Percentiles rank a stretch among this genome's conserved stretches.
phyloP scores from a whole-genome alignment of 1,140 invertebrate species.

The Drosophila repletoides region DNA sequence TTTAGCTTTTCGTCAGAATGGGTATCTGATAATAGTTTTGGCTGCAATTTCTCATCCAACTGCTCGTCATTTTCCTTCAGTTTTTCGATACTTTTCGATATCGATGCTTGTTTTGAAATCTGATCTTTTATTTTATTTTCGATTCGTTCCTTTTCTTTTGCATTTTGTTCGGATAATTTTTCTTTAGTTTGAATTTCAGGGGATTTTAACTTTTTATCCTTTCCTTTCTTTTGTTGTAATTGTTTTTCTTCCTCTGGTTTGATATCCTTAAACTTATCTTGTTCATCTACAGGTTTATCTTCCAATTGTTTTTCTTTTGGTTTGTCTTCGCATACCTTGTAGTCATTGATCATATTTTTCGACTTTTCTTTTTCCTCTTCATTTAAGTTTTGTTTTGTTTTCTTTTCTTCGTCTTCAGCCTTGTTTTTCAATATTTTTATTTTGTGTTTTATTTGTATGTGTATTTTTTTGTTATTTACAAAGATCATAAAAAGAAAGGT shows the following conservation, averaged over 20 bases:
- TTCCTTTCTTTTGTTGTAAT: slow-evolving; percentile 1
- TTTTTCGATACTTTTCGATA: not conserved
- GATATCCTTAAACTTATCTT: not conserved
- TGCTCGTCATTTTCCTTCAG: too few species aligned
- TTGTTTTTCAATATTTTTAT: not conserved
- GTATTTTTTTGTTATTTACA: slow-evolving; percentile 30
- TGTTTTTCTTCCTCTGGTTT: slow-evolving; percentile 7
- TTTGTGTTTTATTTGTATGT: slow-evolving; percentile 14
- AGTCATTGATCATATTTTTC: not conserved
- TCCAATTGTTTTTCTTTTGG: not conserved
- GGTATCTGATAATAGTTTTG: too few species aligned
- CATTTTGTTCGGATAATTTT: slow-evolving; percentile 1
- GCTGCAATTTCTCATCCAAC: too few species aligned
- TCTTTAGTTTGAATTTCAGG: too few species aligned
- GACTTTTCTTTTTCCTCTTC: not conserved
- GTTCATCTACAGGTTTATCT: not conserved
- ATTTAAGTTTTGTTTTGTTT: not conserved
- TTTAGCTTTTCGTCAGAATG: too few species aligned
- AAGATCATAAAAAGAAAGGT: slow-evolving; percentile 1
- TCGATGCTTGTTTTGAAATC: too few species aligned
- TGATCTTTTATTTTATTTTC: slow-evolving; percentile 10
- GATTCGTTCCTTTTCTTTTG: not conserved
- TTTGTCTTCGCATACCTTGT: not conserved
- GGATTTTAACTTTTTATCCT: slow-evolving; percentile 1
- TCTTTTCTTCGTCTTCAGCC: not conserved